Evolutionary conservation across 2,888 invertebrate genomes (phyloP).

Genomic region (Synanthedon tipuliformis): DNA sequence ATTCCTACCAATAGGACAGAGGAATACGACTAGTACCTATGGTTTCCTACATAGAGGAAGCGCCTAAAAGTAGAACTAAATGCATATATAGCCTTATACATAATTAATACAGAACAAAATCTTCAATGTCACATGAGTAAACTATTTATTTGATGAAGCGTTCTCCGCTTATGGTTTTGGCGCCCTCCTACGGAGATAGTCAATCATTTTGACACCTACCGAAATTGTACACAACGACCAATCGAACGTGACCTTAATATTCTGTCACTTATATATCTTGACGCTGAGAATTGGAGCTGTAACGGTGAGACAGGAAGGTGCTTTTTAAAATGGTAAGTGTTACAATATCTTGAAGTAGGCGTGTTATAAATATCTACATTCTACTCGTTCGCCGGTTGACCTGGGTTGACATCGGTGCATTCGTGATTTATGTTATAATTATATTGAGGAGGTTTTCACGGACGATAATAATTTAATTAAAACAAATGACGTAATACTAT

Average conservation of each 20-base stretch:
- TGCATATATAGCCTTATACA: no score
- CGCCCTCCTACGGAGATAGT: slow-evolving; percentile 21
- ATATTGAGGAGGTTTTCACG: slow-evolving; percentile 8
- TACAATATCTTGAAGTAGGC: slow-evolving; percentile 2
- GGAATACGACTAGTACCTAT: no score
- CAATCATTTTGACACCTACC: slow-evolving; percentile 29
- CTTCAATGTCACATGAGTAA: no score
- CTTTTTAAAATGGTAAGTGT: slow-evolving; percentile 8
- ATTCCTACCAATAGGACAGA: no score
- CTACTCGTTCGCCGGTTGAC: slow-evolving; percentile 9
- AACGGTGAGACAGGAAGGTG: background rate
- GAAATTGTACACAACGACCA: slow-evolving; percentile 12
- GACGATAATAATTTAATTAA: slow-evolving; percentile 11
- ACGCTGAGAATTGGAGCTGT: background rate
- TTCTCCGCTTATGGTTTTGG: slow-evolving; percentile 13
- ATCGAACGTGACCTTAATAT: slow-evolving; percentile 16
- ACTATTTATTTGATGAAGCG: background rate
- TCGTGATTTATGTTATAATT: slow-evolving; percentile 14
- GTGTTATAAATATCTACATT: slow-evolving; percentile 4
- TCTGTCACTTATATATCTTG: slow-evolving; percentile 6
- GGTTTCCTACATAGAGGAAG: no score
- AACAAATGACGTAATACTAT: slow-evolving; percentile 4
- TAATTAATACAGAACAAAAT: no score
- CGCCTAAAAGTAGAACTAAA: no score
- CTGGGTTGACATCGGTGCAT: slow-evolving; percentile 9